Evolutionary conservation across 2,888 invertebrate species (phyloP).

Genomic region (Pterobdella sp.): DNA sequence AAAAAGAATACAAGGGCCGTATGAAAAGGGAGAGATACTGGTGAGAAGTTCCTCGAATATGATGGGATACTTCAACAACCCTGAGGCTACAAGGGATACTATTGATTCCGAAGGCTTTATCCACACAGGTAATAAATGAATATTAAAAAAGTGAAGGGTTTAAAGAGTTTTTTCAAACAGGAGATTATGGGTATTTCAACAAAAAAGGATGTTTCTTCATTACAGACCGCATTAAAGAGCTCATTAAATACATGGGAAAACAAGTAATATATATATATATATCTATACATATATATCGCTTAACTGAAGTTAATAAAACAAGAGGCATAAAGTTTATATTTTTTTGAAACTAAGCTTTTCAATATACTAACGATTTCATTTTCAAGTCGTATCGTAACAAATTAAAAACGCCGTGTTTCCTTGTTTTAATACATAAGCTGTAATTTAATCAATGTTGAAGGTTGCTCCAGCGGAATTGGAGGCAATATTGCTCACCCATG

Average conservation of each 20-base stretch:
- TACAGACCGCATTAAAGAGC: constrained; percentile 31
- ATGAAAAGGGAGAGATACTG: constrained; percentile 65
- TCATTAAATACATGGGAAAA: constrained; percentile 33
- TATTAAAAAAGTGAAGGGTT: neutral
- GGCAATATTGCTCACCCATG: constrained; percentile 23
- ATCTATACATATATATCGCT: neutral
- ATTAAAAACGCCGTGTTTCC: too few species aligned
- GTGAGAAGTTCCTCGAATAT: constrained; percentile 72
- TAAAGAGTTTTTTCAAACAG: constrained; percentile 11
- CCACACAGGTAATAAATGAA: constrained; percentile 56
- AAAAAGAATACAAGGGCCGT: constrained; percentile 57
- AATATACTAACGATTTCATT: too few species aligned
- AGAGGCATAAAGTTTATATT: too few species aligned
- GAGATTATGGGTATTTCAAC: constrained; percentile 30
- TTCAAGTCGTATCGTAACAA: too few species aligned
- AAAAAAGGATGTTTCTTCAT: constrained; percentile 30
- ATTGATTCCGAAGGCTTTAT: constrained; percentile 71
- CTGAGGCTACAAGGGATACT: constrained; percentile 59
- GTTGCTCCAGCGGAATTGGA: constrained; percentile 31
- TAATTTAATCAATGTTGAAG: constrained; percentile 2
- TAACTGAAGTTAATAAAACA: too few species aligned
- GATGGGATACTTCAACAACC: constrained; percentile 73
- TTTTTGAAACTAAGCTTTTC: too few species aligned
- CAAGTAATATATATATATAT: constrained; percentile 21
- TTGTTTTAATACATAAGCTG: too few species aligned